Percentiles rank a stretch among this genome's conserved stretches.
phyloP scores from a whole-genome alignment of 2,113 vertebrate genomes.

The Sturnira hondurensis region DNA sequence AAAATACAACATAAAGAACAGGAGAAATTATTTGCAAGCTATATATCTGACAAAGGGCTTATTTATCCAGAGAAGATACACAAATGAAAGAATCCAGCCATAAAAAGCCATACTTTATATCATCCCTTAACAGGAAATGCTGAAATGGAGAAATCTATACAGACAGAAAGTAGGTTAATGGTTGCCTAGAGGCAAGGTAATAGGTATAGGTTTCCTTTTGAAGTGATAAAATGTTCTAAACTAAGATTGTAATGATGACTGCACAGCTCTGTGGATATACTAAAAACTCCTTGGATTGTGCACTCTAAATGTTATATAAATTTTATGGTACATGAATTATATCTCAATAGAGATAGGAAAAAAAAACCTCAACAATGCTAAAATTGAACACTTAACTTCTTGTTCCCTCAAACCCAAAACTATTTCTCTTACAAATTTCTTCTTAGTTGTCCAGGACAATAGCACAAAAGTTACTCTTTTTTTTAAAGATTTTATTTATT shows the following conservation, averaged over 20 bases:
- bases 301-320: background rate
- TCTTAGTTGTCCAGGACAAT: background rate
- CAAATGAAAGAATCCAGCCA: background rate
- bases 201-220: background rate
- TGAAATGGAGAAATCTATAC: background rate
- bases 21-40: background rate
- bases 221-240: slow-evolving; percentile 5
- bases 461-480: background rate
- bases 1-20: background rate
- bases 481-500: too few species aligned
- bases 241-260: background rate
- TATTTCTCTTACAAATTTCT: background rate
- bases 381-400: background rate
- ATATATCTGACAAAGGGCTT: background rate
- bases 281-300: background rate
- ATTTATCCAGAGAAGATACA: background rate
- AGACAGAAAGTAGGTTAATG: background rate
- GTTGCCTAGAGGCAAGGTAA: background rate
- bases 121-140: background rate
- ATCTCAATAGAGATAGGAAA: background rate
- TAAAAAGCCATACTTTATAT: background rate
- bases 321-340: background rate
- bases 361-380: background rate
- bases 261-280: background rate
- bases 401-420: background rate